Base-by-base conservation (phyloP, 2,113 vertebrate species). In the Lasiurus cinereus region DNA sequence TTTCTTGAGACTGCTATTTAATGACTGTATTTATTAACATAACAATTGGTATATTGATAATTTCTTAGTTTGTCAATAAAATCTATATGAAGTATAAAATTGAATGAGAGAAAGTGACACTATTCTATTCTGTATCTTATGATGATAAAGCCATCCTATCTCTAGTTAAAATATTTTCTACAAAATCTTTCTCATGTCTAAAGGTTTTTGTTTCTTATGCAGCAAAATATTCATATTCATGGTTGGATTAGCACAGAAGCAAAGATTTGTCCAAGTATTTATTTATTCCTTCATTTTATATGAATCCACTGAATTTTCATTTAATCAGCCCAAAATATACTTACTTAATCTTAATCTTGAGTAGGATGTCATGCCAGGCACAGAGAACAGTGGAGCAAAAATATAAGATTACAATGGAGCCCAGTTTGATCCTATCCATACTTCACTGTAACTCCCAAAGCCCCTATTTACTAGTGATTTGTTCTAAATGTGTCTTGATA, bases 281-380 rank as follows among this genome's bases (percentile, higher is more conserved):
- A 54, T 43, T 43, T 18, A 72, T 24, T 90, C 24, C 6, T 80
- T 93, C 73, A 31, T 84, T 87, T 80, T 67, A 15, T 14, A 43
- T 50, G 29, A 87, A 36, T 90, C 21, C 24, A 90, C 16, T 21
- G 12, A 67, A 18, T 83, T 92, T 67, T 36, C 83, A 5, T 33
- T 72, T 36, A 79, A 76, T 93, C 50, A 33, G 16, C 18, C 16
- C 52, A 39, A 95, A 92, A 88, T 79, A 43, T 27, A 88, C 64
- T 83, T 66, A 85, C 39, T 83, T 77, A 78, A 72, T 2, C n/a
- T 70, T 82, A 93, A 48, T 62, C 24, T 66, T 94, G 64, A 85
- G 36, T 50, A 76, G 11, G 62, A 29, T 14, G 12, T 19, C 18
- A 5, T 18, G 5, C 31, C 24, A 73, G 15, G 14, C 46, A 54